Conservation (phyloP, 1,140 invertebrate genomes). For the Drosophila mayri region DNA sequence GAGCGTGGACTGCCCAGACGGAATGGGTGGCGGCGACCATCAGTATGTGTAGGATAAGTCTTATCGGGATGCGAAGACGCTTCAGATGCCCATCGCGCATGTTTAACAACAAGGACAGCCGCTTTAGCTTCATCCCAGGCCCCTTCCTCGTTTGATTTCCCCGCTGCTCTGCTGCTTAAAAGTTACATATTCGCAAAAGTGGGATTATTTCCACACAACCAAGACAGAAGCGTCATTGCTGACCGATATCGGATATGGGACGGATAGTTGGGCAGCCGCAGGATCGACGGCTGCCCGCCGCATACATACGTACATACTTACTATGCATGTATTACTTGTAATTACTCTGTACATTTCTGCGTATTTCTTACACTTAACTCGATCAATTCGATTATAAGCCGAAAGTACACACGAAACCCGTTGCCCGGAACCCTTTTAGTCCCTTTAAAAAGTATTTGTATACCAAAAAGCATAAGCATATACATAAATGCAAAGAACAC, state of each 20-base stretch:
- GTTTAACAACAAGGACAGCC: constrained; percentile 61
- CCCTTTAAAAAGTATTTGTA: constrained; percentile 70
- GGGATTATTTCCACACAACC: constrained; percentile 16
- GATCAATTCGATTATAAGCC: constrained; percentile 50
- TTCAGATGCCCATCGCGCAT: constrained; percentile 83
- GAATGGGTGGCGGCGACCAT: constrained; percentile 66
- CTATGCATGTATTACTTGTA: constrained; percentile 70
- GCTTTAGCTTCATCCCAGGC: constrained; percentile 54
- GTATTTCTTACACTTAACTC: constrained; percentile 53
- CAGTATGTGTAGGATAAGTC: constrained; percentile 85
- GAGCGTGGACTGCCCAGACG: constrained; percentile 68
- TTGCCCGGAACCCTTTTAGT: constrained; percentile 24
- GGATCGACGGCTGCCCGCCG: constrained; percentile 3
- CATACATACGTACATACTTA: constrained; percentile 36
- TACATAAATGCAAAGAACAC: constrained; percentile 17
- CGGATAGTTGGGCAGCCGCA: constrained; percentile 25
- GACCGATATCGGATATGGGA: constrained; percentile 77
- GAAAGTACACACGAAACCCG: constrained; percentile 41
- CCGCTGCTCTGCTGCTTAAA: constrained; percentile 47
- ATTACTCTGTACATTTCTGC: constrained; percentile 79
- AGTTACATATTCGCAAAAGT: constrained; percentile 26
- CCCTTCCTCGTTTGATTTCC: constrained; percentile 50
- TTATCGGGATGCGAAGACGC: constrained; percentile 84
- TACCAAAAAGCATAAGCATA: constrained; percentile 59
- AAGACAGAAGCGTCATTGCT: constrained; percentile 78